A percentile compares a stretch with the other conserved stretches of the same genome.
Conservation (phyloP, 2,797 vertebrate genomes). For the Ctenopoma multispine region DNA sequence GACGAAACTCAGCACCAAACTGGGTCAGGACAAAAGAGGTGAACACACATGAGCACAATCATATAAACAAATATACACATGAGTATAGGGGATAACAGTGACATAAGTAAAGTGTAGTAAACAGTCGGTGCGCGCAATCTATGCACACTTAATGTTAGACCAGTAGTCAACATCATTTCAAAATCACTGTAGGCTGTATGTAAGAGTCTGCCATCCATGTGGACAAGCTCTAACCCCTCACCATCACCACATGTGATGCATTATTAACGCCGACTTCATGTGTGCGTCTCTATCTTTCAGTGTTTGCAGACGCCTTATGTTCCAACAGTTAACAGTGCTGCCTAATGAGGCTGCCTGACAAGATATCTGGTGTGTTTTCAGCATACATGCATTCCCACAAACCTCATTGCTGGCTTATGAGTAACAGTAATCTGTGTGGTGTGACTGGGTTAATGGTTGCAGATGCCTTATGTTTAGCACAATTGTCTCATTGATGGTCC, state of each 20-base stretch:
- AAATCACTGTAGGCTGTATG: conserved; percentile 14
- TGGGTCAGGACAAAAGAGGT: conserved; percentile 61
- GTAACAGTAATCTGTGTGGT: conserved; percentile 14
- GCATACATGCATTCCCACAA: neutral
- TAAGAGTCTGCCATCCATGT: conserved; percentile 21
- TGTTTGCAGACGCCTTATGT: conserved; percentile 2
- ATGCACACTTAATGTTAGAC: neutral
- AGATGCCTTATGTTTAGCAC: conserved; percentile 25
- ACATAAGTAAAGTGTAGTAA: neutral
- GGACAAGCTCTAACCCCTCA: conserved; percentile 20
- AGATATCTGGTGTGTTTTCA: conserved; percentile 9
- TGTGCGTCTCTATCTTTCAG: conserved; percentile 7
- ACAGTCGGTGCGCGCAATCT: neutral
- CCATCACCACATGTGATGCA: conserved; percentile 40
- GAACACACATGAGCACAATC: conserved; percentile 1
- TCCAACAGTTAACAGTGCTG: neutral
- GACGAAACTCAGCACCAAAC: conserved; percentile 98
- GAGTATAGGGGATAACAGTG: neutral
- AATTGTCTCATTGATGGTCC: conserved; percentile 33
- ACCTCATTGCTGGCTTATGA: conserved; percentile 15
- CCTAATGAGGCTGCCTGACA: conserved; percentile 9
- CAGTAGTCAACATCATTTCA: conserved; percentile 10
- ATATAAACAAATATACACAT: conserved; percentile 3
- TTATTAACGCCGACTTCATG: conserved; percentile 43
- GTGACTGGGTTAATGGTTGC: conserved; percentile 35